Conservation (phyloP, 2,113 vertebrate species). For the Apaloderma vittatum region DNA sequence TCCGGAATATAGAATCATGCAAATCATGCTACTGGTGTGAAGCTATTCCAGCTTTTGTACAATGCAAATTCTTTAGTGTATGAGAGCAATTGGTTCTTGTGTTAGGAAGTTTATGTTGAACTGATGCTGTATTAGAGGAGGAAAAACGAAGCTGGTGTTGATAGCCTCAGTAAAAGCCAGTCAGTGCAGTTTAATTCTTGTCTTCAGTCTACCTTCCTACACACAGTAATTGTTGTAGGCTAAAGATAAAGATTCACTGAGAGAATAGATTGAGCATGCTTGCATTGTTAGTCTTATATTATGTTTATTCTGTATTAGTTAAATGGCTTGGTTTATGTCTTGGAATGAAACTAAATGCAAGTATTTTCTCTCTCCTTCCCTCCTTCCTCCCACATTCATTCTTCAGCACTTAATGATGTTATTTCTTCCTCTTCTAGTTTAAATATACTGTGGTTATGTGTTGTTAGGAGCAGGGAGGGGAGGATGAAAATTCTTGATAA, state of each 20-base stretch:
- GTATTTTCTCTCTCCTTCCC: not conserved
- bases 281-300: not conserved
- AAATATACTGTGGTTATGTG: not conserved
- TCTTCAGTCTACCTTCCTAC: not conserved
- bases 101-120: not conserved
- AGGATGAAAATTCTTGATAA: not conserved
- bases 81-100: not conserved
- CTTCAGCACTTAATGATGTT: not conserved
- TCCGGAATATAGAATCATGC: slow-evolving; percentile 15
- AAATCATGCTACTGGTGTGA: slow-evolving; percentile 14
- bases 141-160: not conserved
- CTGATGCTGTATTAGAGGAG: not conserved
- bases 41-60: slow-evolving; percentile 11
- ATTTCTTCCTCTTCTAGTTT: not conserved
- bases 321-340: not conserved
- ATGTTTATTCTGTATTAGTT: not conserved
- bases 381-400: not conserved
- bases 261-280: not conserved
- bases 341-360: not conserved
- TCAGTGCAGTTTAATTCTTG: not conserved
- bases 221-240: not conserved
- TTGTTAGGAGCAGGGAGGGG: not conserved
- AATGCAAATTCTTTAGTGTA: slow-evolving; percentile 13
- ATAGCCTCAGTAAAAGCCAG: slow-evolving; percentile 1
- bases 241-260: not conserved